Conservation (phyloP, 2,888 invertebrate genomes). For the Hoplodrina blanda region DNA sequence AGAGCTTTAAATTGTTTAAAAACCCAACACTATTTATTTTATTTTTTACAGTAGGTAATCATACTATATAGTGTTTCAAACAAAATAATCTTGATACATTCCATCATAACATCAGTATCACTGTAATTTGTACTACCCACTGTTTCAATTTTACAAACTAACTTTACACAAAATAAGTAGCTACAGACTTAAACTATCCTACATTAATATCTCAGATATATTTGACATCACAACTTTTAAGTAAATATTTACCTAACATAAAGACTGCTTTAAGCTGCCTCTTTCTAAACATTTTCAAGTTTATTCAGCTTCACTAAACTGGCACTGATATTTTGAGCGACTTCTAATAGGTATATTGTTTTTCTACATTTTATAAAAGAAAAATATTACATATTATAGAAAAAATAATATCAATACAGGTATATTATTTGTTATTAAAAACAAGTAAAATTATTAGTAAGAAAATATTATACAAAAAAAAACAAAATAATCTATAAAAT, state of each 20-base stretch:
- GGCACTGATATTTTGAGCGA: constrained; percentile 21
- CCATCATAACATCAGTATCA: constrained; percentile 22
- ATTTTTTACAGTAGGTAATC: background rate
- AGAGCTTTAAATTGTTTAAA: background rate
- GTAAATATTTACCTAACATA: constrained; percentile 44
- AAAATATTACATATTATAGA: constrained; percentile 7
- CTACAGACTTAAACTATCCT: constrained; percentile 48
- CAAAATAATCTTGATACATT: constrained; percentile 9
- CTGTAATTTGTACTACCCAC: constrained; percentile 54
- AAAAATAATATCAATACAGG: background rate
- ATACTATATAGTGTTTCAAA: constrained; percentile 1
- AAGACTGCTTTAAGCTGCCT: constrained; percentile 45
- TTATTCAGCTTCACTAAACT: constrained; percentile 24
- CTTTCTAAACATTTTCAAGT: constrained; percentile 13
- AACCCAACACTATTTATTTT: background rate
- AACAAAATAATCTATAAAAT: constrained; percentile 18
- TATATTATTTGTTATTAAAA: constrained; percentile 17
- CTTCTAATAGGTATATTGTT: constrained; percentile 3
- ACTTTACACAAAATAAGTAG: constrained; percentile 46
- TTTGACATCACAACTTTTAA: constrained; percentile 58
- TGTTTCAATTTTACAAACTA: constrained; percentile 42
- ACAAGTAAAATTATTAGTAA: background rate
- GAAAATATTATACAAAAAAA: constrained; percentile 16
- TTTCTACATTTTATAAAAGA: constrained; percentile 9
- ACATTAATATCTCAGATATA: constrained; percentile 63